Conservation (phyloP, 2,797 vertebrate genomes). For the Nannoperca australis region DNA sequence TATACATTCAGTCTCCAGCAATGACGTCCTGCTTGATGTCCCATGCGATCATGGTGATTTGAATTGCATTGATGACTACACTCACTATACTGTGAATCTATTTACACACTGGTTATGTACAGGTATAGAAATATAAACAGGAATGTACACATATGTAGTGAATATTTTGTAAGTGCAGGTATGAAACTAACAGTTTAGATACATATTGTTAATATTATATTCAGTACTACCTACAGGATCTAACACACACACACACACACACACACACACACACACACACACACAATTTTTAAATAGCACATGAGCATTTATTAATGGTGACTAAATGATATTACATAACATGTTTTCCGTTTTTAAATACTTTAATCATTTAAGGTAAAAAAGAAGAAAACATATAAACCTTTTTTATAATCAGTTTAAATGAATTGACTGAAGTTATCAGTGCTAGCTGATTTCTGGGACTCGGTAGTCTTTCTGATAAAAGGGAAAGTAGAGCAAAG, state of each 20-base stretch:
- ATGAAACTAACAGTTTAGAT: background rate
- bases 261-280: background rate
- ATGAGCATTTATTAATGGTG: background rate
- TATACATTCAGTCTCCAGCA: background rate
- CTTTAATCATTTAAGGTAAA: background rate
- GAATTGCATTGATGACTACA: background rate
- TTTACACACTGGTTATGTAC: background rate
- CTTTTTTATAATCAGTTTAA: background rate
- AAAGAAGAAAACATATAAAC: background rate
- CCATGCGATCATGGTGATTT: background rate
- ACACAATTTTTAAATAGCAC: background rate
- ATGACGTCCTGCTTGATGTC: background rate
- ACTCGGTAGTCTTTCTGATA: background rate
- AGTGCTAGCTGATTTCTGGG: background rate
- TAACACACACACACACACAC: background rate
- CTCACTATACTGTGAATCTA: background rate
- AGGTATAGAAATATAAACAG: background rate
- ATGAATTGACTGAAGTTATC: background rate
- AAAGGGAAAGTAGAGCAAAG: slow-evolving; percentile 18
- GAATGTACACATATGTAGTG: background rate
- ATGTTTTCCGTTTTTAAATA: background rate
- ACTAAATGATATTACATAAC: background rate
- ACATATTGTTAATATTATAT: background rate
- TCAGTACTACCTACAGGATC: background rate
- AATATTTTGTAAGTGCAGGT: background rate